Base-by-base conservation (phyloP, 37 sponge, comb jelly and placozoan genomes). In the Beroe forskalii region DNA sequence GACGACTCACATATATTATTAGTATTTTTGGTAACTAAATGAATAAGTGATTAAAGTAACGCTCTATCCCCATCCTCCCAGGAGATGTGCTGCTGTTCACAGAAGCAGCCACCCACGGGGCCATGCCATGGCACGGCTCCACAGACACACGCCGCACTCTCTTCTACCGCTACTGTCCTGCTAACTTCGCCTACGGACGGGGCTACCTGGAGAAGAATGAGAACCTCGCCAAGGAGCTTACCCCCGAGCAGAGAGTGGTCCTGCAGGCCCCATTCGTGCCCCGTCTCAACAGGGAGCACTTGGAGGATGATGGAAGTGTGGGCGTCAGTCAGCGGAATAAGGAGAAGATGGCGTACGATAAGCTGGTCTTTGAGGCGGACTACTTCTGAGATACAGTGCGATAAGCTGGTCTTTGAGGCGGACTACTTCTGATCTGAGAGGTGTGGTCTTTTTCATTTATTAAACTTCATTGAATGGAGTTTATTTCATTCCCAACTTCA, bases 111-210 rank as follows among this genome's bases (percentile, higher is more conserved):
- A 80, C 86, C 12, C 86, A 80, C 55, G 86, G 86, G 1, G 86
- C 86, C 27, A 12, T 80, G 14, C 86, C 86, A 9, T 80, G 86
- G 86, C 43, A 43, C 0, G 86, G 86, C 14, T 35, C 35, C 14
- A 33, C 72, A 20, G 72, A 32, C 27, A 32, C 72, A 19, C 27
- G 72, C 28, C 27, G 72, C 6, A 69, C 72, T 2, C 6, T 69
- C 3, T 80, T 80, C 55, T 80, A 80, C 86, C 27, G 86, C 14
- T 80, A 42, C 86, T 80, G 86, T 80, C 86, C 86, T 41, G 38
- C 86, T 37, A 80, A 80, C 55, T 80, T 80, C 40, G 86, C 86
- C 8, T 80, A 80, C 31, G 86, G 86, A 30, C 86, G 86, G n/a
- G 86, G 86, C 3, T 80, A 80, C 55, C 17, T 80, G 30, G 86